These are phyloP conservation scores for Microchirus variegatus DNA, from an alignment of 2,797 vertebrate species.

Conservation along the genomic window DNA sequence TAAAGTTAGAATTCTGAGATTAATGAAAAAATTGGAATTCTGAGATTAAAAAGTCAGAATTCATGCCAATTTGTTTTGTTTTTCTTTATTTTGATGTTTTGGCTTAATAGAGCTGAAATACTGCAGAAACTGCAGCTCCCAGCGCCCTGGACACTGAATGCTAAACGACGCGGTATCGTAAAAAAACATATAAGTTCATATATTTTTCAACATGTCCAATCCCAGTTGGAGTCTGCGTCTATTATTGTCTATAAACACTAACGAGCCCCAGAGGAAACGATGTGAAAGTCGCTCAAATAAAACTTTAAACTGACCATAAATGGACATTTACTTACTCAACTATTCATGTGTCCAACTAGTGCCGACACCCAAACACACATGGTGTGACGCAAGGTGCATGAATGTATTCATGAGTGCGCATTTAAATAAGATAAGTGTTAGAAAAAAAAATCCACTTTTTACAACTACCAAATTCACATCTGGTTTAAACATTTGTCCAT, in stretches of 20 bases:
- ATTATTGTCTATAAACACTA: conserved; percentile 1
- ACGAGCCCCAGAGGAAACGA: neutral
- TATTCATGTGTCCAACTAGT: neutral
- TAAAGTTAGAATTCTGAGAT: too few species aligned
- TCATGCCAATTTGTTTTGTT: too few species aligned
- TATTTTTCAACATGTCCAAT: conserved; percentile 34
- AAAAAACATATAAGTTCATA: conserved; percentile 13
- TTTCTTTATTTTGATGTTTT: too few species aligned
- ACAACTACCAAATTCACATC: too few species aligned
- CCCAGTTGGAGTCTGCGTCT: neutral
- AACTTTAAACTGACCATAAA: conserved; percentile 20
- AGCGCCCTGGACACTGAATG: conserved; percentile 2
- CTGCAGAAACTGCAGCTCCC: neutral
- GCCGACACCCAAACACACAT: neutral
- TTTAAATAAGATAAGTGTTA: neutral
- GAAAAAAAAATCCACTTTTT: too few species aligned
- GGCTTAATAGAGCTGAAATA: neutral
- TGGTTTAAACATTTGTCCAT: too few species aligned
- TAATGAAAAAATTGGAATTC: too few species aligned
- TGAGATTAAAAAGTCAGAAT: too few species aligned
- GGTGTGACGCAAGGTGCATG: neutral
- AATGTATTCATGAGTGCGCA: conserved; percentile 21
- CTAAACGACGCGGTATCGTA: conserved; percentile 8
- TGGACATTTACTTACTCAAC: neutral
- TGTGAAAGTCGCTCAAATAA: conserved; percentile 4